Evolutionary conservation across 2,888 invertebrate species (phyloP).

Genomic region (Alcis repandata): DNA sequence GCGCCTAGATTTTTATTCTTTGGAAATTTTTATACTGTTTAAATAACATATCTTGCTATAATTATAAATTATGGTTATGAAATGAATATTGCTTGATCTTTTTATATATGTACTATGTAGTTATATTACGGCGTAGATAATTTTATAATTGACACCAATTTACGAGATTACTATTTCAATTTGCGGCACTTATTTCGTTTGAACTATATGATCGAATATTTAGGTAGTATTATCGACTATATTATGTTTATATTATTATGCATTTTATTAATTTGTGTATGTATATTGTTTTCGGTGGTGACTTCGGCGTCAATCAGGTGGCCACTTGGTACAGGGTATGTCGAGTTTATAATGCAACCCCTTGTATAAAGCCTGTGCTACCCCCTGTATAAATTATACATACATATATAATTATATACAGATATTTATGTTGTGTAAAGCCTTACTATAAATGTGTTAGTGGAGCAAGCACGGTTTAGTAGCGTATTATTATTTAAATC

Average conservation of each 20-base stretch:
- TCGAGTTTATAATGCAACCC: constrained; percentile 60
- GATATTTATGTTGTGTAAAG: constrained; percentile 11
- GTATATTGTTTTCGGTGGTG: constrained; percentile 86
- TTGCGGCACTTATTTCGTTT: neutral
- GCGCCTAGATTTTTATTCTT: neutral
- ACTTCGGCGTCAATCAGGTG: constrained; percentile 89
- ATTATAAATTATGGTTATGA: neutral
- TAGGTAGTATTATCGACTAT: neutral
- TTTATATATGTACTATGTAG: neutral
- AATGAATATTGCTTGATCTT: neutral
- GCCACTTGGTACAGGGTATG: constrained; percentile 97
- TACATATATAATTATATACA: constrained; percentile 5
- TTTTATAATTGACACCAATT: neutral
- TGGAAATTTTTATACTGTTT: neutral
- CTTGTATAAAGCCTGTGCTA: constrained; percentile 52
- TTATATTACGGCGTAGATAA: neutral
- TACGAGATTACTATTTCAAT: neutral
- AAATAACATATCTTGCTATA: neutral
- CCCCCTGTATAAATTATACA: constrained; percentile 36
- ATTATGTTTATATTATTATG: constrained; percentile 33
- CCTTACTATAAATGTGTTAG: constrained; percentile 27
- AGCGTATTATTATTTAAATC: constrained; percentile 16
- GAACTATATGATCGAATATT: neutral
- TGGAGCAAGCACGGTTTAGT: constrained; percentile 28
- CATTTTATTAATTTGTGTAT: constrained; percentile 71